Evolutionary conservation across 2,888 invertebrate species (phyloP).

Genomic region (Stictocephala bisonia): DNA sequence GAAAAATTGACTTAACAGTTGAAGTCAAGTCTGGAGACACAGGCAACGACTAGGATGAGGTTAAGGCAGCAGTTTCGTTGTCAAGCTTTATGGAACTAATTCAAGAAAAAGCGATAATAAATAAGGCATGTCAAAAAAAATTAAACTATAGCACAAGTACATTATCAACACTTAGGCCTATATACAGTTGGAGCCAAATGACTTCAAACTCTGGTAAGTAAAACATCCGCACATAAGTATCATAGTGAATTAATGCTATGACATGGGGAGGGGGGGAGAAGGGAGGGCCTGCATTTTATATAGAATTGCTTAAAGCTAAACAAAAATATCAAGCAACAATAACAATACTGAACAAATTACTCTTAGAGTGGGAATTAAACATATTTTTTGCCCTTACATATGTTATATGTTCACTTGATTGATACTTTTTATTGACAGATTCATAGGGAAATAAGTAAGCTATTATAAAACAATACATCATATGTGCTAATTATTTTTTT

Average conservation of each 20-base stretch:
- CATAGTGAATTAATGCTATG: no score
- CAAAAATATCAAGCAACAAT: not conserved
- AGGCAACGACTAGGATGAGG: constrained; percentile 12
- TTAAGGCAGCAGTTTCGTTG: constrained; percentile 25
- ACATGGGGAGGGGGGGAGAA: not conserved
- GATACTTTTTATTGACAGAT: no score
- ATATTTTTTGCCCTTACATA: no score
- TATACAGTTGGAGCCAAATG: not conserved
- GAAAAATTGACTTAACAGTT: not conserved
- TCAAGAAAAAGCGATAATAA: constrained; percentile 15
- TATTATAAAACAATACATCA: no score
- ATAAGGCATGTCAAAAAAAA: constrained; percentile 33
- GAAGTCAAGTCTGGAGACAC: not conserved
- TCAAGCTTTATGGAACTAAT: constrained; percentile 2
- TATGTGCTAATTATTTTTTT: no score
- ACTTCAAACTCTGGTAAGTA: constrained; percentile 29
- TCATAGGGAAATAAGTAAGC: no score
- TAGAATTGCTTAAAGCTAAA: constrained; percentile 18
- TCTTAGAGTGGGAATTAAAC: no score
- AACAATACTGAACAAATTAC: not conserved
- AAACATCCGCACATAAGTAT: constrained; percentile 17
- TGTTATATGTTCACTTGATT: no score
- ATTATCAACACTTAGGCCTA: constrained; percentile 18
- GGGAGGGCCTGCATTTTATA: constrained; percentile 7
- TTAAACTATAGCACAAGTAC: constrained; percentile 31